Evolutionary conservation across 1,140 invertebrate species (phyloP).

Genomic region (Ephestia elutella): DNA sequence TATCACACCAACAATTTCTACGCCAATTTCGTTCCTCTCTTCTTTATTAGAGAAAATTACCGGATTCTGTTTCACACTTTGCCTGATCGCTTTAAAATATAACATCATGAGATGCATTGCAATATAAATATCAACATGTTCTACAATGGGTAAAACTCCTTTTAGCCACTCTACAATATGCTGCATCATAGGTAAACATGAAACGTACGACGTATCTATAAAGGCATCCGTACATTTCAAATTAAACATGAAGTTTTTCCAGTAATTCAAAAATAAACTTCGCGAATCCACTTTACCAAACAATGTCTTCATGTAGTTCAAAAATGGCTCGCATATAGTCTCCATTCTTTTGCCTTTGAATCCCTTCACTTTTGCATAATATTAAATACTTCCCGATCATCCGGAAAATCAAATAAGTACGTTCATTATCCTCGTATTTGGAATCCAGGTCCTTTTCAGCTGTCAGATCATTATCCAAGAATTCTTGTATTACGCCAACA

Average conservation of each 20-base stretch:
- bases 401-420: constrained; percentile 15
- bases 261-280: not conserved
- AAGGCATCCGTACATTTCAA: constrained; percentile 42
- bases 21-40: constrained; percentile 22
- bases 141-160: constrained; percentile 28
- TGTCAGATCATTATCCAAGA: not conserved
- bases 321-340: constrained; percentile 30
- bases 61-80: constrained; percentile 28
- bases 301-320: constrained; percentile 21
- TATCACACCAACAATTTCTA: constrained; percentile 30
- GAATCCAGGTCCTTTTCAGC: not conserved
- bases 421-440: not conserved
- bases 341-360: constrained; percentile 29
- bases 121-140: constrained; percentile 31
- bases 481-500: no score
- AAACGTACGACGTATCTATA: constrained; percentile 28
- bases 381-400: constrained; percentile 43
- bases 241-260: constrained; percentile 17
- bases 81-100: constrained; percentile 37
- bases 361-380: constrained; percentile 26
- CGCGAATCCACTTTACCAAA: not conserved
- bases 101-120: constrained; percentile 42
- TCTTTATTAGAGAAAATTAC: constrained; percentile 26
- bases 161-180: constrained; percentile 28
- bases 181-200: constrained; percentile 35